A percentile compares a stretch with the other conserved stretches of the same genome.
Conservation (phyloP, 2,113 vertebrate genomes). For the Dascyllus trimaculatus region DNA sequence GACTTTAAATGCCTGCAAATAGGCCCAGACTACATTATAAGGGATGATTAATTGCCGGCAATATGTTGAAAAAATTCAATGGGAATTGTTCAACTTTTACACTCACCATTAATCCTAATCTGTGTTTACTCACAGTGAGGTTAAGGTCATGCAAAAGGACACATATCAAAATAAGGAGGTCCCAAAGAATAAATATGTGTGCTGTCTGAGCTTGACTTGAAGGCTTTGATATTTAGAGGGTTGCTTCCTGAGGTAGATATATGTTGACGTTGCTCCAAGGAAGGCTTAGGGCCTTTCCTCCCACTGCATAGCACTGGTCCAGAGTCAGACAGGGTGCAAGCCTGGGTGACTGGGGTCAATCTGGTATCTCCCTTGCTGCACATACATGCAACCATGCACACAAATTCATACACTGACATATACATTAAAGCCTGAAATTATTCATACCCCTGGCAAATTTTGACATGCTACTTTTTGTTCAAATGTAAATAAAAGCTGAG, state of each 20-base stretch:
- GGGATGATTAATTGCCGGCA: slow-evolving; percentile 53
- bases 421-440: no score
- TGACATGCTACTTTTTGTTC: no score
- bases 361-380: slow-evolving; percentile 19
- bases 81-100: slow-evolving; percentile 65
- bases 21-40: slow-evolving; percentile 31
- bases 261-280: slow-evolving; percentile 58
- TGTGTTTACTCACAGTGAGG: slow-evolving; percentile 33
- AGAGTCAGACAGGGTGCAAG: slow-evolving; percentile 61
- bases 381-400: not conserved
- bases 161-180: slow-evolving; percentile 45
- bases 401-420: not conserved
- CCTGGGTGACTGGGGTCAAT: slow-evolving; percentile 64
- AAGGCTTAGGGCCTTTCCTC: slow-evolving; percentile 65
- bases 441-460: no score
- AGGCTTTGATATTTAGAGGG: slow-evolving; percentile 66
- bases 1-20: slow-evolving; percentile 51
- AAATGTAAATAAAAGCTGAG: no score
- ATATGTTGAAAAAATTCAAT: slow-evolving; percentile 58
- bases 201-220: slow-evolving; percentile 43
- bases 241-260: slow-evolving; percentile 61
- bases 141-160: slow-evolving; percentile 58
- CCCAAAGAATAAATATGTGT: slow-evolving; percentile 31
- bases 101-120: slow-evolving; percentile 43
- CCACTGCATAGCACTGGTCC: slow-evolving; percentile 49